These are phyloP conservation scores for Ophraella communa DNA, from an alignment of 2,888 invertebrate species.

Conservation along the genomic window DNA sequence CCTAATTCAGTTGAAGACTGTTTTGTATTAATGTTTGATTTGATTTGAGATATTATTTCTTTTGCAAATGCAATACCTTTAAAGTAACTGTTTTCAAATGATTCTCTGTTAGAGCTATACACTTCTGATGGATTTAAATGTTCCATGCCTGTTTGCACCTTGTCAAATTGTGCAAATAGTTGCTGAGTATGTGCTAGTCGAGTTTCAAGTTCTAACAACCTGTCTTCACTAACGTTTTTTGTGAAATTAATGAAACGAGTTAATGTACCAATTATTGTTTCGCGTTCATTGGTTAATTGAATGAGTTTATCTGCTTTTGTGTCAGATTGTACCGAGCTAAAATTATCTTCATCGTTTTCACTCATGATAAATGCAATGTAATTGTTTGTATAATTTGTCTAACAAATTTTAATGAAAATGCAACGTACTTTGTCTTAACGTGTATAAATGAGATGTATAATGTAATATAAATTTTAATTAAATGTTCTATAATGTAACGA, in stretches of 20 bases:
- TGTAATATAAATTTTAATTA: too few species aligned
- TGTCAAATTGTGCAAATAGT: neutral
- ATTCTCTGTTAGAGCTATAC: neutral
- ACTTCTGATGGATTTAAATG: neutral
- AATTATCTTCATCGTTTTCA: neutral
- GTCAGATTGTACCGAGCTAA: neutral
- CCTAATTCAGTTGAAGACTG: too few species aligned
- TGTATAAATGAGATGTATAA: too few species aligned
- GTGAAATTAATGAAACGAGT: slow-evolving; percentile 1
- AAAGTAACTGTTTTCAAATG: too few species aligned
- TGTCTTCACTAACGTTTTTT: neutral
- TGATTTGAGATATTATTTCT: too few species aligned
- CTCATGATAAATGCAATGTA: too few species aligned
- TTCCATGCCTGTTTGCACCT: neutral
- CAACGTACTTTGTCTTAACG: too few species aligned
- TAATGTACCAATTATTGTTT: neutral
- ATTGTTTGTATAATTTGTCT: too few species aligned
- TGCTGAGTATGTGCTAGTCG: neutral
- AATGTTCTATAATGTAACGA: too few species aligned
- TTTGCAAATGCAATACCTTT: too few species aligned
- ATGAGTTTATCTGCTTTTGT: neutral
- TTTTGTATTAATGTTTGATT: too few species aligned
- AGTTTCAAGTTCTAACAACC: neutral
- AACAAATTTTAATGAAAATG: too few species aligned
- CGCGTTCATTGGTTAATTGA: neutral